These are phyloP conservation scores for Mythimna albipuncta DNA, from an alignment of 2,888 invertebrate genomes.

Conservation along the genomic window DNA sequence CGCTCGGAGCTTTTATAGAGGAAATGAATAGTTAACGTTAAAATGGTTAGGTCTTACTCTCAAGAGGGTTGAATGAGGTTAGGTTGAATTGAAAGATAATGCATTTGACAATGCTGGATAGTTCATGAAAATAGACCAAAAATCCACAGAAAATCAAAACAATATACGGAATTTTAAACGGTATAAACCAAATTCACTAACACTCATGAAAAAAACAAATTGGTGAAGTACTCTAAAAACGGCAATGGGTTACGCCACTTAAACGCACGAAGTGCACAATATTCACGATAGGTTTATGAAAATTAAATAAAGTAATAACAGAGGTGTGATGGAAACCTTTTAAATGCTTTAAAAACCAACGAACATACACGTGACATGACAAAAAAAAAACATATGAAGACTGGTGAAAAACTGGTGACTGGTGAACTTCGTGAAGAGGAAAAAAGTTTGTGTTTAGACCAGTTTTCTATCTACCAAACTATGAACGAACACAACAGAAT, in stretches of 20 bases:
- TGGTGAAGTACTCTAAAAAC: conserved; percentile 28
- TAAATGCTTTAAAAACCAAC: background rate
- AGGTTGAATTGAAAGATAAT: conserved; percentile 4
- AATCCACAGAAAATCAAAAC: too few species aligned
- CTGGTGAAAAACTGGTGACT: too few species aligned
- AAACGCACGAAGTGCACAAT: conserved; percentile 12
- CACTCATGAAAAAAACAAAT: conserved; percentile 1
- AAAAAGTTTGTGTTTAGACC: background rate
- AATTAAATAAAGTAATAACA: conserved; percentile 12
- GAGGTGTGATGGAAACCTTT: background rate
- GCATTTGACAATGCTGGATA: background rate
- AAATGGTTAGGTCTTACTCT: conserved; percentile 33
- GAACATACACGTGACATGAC: too few species aligned
- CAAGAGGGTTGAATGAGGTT: conserved; percentile 24
- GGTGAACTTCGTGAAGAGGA: background rate
- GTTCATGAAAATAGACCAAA: too few species aligned
- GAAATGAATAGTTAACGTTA: conserved; percentile 43
- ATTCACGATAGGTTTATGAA: conserved; percentile 1
- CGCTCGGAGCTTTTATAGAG: conserved; percentile 33
- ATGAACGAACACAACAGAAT: background rate
- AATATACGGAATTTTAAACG: background rate
- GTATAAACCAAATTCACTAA: background rate
- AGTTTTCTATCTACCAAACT: background rate
- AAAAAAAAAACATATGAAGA: background rate
- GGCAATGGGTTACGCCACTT: conserved; percentile 22